These are phyloP conservation scores for Periophthalmus magnuspinnatus DNA, from an alignment of 2,797 vertebrate genomes.

Conservation along the genomic window DNA sequence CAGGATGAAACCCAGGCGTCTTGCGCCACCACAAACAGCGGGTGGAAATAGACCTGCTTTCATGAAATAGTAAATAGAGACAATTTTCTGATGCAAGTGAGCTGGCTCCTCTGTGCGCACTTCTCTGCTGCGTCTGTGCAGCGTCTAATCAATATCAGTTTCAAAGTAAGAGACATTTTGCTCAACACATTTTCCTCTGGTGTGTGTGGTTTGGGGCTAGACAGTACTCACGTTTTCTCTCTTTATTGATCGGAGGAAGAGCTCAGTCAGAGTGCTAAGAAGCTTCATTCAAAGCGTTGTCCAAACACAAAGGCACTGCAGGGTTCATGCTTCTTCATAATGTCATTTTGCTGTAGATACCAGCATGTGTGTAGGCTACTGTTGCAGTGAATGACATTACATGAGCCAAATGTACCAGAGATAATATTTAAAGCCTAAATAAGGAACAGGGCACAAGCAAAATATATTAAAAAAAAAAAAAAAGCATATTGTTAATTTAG, in stretches of 20 bases:
- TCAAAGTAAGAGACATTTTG: constrained; percentile 22
- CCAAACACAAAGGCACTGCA: not conserved
- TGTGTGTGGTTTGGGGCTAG: not conserved
- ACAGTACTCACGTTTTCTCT: constrained; percentile 8
- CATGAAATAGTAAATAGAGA: constrained; percentile 14
- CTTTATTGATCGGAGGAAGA: constrained; percentile 16
- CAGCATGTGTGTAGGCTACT: not conserved
- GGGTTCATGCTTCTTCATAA: not conserved
- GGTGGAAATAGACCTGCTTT: constrained; percentile 22
- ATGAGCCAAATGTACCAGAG: not conserved
- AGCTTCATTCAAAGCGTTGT: not conserved
- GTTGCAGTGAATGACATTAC: not conserved
- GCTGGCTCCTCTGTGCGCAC: not conserved
- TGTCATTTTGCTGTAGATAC: not conserved
- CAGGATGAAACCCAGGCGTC: constrained; percentile 17
- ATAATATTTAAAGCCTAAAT: not conserved
- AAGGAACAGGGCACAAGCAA: no score
- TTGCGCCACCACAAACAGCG: not conserved
- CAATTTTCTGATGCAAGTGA: constrained; percentile 13
- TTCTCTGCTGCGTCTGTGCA: not conserved
- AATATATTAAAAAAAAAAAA: no score
- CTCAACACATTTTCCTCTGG: not conserved
- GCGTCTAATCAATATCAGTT: constrained; percentile 25
- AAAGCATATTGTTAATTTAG: not conserved
- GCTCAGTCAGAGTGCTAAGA: not conserved